Percentiles rank a stretch among this genome's conserved stretches.
Conservation (phyloP, 2,888 invertebrate genomes). For the Sialis fuliginosa region DNA sequence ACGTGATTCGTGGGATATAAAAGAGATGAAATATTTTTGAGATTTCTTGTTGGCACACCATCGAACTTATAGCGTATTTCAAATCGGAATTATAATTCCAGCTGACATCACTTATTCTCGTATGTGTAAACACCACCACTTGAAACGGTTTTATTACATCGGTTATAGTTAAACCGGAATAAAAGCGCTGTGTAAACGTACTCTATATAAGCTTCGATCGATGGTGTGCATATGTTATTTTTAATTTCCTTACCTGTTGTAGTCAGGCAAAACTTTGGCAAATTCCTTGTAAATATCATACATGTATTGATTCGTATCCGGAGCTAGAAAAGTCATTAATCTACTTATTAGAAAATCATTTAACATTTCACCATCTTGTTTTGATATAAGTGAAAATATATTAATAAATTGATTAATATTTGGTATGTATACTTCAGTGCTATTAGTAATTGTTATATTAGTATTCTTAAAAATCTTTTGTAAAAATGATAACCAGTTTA, state of each 20-base stretch:
- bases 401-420: constrained; percentile 6
- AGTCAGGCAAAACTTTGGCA: background rate
- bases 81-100: too few species aligned
- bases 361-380: constrained; percentile 10
- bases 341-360: constrained; percentile 22
- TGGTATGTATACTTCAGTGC: constrained; percentile 14
- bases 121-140: too few species aligned
- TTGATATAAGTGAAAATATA: background rate
- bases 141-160: too few species aligned
- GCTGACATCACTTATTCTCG: too few species aligned
- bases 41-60: too few species aligned
- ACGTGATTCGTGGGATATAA: too few species aligned
- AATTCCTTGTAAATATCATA: constrained; percentile 18
- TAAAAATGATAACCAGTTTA: constrained; percentile 23
- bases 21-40: too few species aligned
- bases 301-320: constrained; percentile 19
- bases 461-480: constrained; percentile 16
- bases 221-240: too few species aligned
- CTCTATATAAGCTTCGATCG: too few species aligned
- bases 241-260: background rate
- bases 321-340: constrained; percentile 19
- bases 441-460: constrained; percentile 15
- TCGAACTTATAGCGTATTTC: too few species aligned
- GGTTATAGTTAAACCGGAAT: too few species aligned
- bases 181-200: too few species aligned